Percentiles rank a stretch among this genome's conserved stretches.
Evolutionary conservation across 2,113 vertebrate genomes (phyloP).

Genomic region (Pseudorectes ferrugineus): DNA sequence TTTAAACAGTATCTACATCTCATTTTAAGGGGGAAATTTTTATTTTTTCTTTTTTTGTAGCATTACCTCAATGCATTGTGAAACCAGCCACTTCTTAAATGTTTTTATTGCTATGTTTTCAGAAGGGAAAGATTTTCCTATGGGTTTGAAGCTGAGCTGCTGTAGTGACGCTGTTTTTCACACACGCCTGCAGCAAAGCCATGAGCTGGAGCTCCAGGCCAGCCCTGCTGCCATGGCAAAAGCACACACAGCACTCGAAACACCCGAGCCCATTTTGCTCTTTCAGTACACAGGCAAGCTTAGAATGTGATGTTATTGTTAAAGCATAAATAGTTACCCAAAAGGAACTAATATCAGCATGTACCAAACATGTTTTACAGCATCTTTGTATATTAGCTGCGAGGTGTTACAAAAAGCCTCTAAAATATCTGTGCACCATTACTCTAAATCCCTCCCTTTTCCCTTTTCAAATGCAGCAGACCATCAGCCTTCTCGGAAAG

Average conservation of each 20-base stretch:
- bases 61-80: neutral
- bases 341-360: neutral
- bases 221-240: neutral
- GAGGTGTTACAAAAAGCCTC: neutral
- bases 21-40: neutral
- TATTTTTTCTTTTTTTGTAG: neutral
- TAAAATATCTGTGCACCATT: neutral
- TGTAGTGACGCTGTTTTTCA: neutral
- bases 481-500: neutral
- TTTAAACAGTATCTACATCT: neutral
- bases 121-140: neutral
- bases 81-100: neutral
- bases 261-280: accelerated
- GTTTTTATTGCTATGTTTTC: neutral
- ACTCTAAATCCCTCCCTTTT: neutral
- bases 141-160: neutral
- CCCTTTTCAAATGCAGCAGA: neutral
- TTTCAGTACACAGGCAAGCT: neutral
- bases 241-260: neutral
- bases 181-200: neutral
- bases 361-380: neutral
- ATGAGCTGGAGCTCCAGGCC: neutral
- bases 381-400: neutral
- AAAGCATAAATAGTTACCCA: neutral
- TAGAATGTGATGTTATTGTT: neutral